Evolutionary conservation across 2,888 invertebrate genomes (phyloP).

Genomic region (Xylocampa areola): DNA sequence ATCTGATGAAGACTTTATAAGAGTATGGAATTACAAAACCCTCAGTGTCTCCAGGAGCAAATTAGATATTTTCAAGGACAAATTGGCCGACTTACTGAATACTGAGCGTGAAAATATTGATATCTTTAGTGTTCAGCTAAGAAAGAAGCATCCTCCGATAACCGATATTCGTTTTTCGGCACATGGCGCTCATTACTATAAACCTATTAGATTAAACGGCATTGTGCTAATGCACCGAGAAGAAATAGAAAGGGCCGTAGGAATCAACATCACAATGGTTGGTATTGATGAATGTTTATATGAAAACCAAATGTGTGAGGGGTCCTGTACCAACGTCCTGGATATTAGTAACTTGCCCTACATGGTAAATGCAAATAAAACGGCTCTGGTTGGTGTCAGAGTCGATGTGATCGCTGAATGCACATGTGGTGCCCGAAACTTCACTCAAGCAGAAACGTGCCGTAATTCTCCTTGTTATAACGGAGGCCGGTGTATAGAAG

Average conservation of each 20-base stretch:
- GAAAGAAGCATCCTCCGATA: constrained; percentile 95
- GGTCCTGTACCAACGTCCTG: constrained; percentile 97
- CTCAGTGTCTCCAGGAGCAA: constrained; percentile 96
- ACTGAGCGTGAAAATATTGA: constrained; percentile 97
- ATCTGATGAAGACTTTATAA: constrained; percentile 98
- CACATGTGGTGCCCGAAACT: constrained; percentile 97
- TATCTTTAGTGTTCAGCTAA: constrained; percentile 98
- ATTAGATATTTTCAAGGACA: constrained; percentile 96
- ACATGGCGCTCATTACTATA: constrained; percentile 98
- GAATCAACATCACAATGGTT: constrained; percentile 98
- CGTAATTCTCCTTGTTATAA: constrained; percentile 97
- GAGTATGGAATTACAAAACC: constrained; percentile 97
- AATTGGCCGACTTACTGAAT: constrained; percentile 95
- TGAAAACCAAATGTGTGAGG: constrained; percentile 98
- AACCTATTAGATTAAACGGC: constrained; percentile 97
- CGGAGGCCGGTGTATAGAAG: constrained; percentile 98
- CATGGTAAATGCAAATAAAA: constrained; percentile 99
- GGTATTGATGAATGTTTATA: constrained; percentile 99
- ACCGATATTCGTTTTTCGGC: constrained; percentile 98
- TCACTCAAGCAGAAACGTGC: constrained; percentile 96
- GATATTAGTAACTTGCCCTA: constrained; percentile 97
- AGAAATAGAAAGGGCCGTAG: constrained; percentile 98
- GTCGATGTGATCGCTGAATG: constrained; percentile 98
- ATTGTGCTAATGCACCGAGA: constrained; percentile 97
- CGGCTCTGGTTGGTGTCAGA: constrained; percentile 98